Conservation (phyloP, 1,140 invertebrate genomes). For the Cyclina sinensis region DNA sequence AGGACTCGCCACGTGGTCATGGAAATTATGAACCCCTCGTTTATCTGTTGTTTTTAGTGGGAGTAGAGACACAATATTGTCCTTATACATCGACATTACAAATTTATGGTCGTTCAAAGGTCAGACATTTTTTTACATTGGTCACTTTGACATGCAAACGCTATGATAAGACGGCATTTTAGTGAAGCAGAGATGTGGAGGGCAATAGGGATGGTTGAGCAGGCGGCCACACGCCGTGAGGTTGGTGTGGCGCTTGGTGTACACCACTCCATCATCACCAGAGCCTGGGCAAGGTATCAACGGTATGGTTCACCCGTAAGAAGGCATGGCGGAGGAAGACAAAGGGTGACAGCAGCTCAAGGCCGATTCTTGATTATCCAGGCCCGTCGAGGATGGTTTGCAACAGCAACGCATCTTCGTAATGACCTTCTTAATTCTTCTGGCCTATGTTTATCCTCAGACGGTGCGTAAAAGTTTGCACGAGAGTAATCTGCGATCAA, state of each 20-base stretch:
- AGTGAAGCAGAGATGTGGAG: slow-evolving; percentile 41
- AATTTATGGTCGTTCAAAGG: slow-evolving; percentile 25
- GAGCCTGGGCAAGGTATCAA: background rate
- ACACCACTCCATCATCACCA: too few species aligned
- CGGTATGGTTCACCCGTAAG: slow-evolving; percentile 8
- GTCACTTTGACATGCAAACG: too few species aligned
- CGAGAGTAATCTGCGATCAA: too few species aligned
- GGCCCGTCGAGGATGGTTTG: too few species aligned
- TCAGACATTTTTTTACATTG: background rate
- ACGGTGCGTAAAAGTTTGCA: too few species aligned
- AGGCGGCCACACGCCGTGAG: slow-evolving; percentile 19
- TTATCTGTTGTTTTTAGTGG: slow-evolving; percentile 1
- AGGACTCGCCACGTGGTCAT: too few species aligned
- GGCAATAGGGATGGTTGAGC: slow-evolving; percentile 17
- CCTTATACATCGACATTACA: slow-evolving; percentile 3
- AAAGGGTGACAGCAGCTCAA: too few species aligned
- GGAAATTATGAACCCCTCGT: slow-evolving; percentile 3
- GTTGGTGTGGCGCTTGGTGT: slow-evolving; percentile 34
- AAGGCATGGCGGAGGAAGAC: slow-evolving; percentile 14
- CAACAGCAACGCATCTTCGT: too few species aligned
- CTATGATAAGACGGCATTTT: too few species aligned
- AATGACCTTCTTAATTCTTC: too few species aligned
- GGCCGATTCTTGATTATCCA: too few species aligned
- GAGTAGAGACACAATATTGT: slow-evolving; percentile 19
- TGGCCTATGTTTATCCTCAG: too few species aligned